Base-by-base conservation (phyloP, 2,888 invertebrate species). In the Drosophila kuntzei region DNA sequence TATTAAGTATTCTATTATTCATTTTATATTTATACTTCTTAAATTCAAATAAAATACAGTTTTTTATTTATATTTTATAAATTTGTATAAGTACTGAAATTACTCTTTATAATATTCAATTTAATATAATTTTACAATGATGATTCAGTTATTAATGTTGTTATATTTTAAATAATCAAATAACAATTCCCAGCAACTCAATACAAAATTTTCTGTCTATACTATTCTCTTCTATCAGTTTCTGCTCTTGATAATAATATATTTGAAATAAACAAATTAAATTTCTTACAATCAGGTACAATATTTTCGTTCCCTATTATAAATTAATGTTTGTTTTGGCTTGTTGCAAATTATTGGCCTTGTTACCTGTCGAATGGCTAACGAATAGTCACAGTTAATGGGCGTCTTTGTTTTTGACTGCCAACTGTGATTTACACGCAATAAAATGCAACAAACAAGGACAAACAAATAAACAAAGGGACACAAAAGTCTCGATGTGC, bases 361-460 rank as follows among this genome's bases (percentile, higher is more conserved):
- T 53, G 39, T 41, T 50, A 65, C 70, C 58, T 73, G 70, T 27
- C 73, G 51, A 69, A 69, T 73, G 57, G 39, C 7, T 34, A 60
- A 54, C 47, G 53, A 64, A 57, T 57, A 53, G 46, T 16, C 54
- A 8, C 25, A n/a, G 37, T 22, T 57, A 32, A 63, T 44, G 29
- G 36, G 6, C 59, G 50, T 29, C 37, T 47, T 18, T 29, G 22
- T 37, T 47, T 16, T 7, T 4, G 46, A 36, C 61, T 53, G 43
- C 39, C 59, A 62, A 64, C 55, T 65, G 68, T 82, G 82, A 84
- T 82, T 83, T 84, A 83, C 74, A 74, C 69, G 82, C 70, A 82
- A 82, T 82, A 76, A 82, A 76, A 65, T 29, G 51, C 70, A 71
- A 70, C 62, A 49, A 54, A 61, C 49, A 71, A 55, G 37, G 44